Evolutionary conservation across 2,113 vertebrate species (phyloP).

Genomic region (Girardinichthys multiradiatus): DNA sequence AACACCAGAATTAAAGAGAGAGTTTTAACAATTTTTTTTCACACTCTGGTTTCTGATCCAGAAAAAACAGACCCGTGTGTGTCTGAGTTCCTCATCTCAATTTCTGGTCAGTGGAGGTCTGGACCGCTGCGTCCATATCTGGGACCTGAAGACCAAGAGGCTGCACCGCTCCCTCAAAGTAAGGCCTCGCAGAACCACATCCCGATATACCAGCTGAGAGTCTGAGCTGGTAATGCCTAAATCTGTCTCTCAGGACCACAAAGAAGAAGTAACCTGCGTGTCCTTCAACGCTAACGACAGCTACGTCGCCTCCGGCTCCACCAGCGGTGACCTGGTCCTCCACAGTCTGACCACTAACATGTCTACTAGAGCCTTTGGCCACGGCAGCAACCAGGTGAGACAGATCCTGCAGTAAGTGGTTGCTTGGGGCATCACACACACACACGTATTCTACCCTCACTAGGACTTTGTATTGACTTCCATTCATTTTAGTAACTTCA

Average conservation of each 20-base stretch:
- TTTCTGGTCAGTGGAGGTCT: conserved; percentile 91
- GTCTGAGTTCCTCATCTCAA: conserved; percentile 88
- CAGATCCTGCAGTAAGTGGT: no score
- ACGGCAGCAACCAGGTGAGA: conserved; percentile 88
- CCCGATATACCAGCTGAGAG: background rate
- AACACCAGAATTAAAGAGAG: no score
- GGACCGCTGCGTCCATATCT: conserved; percentile 91
- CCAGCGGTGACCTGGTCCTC: conserved; percentile 93
- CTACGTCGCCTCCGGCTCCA: conserved; percentile 91
- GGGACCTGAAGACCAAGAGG: conserved; percentile 94
- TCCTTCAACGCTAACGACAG: conserved; percentile 92
- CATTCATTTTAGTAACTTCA: no score
- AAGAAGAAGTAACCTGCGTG: conserved; percentile 90
- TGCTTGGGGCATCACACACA: no score
- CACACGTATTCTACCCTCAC: no score
- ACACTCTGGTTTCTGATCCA: conserved; percentile 48
- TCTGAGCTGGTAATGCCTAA: background rate
- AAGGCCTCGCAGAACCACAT: background rate
- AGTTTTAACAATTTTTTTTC: background rate
- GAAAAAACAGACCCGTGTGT: conserved; percentile 92
- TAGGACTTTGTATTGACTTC: no score
- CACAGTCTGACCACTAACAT: conserved; percentile 94
- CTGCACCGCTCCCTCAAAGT: conserved; percentile 91
- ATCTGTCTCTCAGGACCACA: conserved; percentile 87
- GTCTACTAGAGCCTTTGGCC: conserved; percentile 91